Percentiles rank a stretch among this genome's conserved stretches.
These are phyloP conservation scores for Conger conger DNA, from an alignment of 2,113 vertebrate genomes.

Conservation along the genomic window DNA sequence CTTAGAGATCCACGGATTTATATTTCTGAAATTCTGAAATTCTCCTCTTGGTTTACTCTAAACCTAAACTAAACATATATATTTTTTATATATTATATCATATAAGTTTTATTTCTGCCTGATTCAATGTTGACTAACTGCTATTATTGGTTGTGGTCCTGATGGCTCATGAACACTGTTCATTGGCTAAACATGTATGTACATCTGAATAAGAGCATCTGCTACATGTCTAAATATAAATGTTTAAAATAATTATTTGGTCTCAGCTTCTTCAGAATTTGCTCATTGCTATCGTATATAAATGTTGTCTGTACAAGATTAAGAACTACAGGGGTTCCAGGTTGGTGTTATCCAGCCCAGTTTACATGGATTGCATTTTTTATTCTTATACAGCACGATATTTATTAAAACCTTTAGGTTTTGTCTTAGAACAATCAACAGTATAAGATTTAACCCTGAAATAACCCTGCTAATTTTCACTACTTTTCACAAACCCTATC, in stretches of 20 bases:
- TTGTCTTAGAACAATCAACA: neutral
- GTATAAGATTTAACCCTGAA: neutral
- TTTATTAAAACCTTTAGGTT: neutral
- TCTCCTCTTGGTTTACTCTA: neutral
- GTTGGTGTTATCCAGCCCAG: neutral
- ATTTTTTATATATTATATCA: too few relatives aligned
- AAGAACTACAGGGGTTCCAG: neutral
- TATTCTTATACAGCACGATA: neutral
- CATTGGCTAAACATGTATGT: too few relatives aligned
- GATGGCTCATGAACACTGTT: too few relatives aligned
- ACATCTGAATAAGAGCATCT: too few relatives aligned
- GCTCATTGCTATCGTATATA: too few relatives aligned
- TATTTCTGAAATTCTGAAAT: neutral
- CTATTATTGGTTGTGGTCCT: too few relatives aligned
- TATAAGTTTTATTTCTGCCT: neutral
- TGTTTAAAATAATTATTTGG: too few relatives aligned
- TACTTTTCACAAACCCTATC: too few relatives aligned
- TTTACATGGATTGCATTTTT: neutral
- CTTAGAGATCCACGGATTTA: neutral
- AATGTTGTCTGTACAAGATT: neutral
- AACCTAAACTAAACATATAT: neutral
- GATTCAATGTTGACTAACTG: too few relatives aligned
- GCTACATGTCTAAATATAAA: too few relatives aligned
- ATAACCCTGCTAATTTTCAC: too few relatives aligned
- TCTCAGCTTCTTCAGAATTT: too few relatives aligned